These are phyloP conservation scores for Apocheima hispidaria DNA, from an alignment of 2,888 invertebrate genomes.

Conservation along the genomic window DNA sequence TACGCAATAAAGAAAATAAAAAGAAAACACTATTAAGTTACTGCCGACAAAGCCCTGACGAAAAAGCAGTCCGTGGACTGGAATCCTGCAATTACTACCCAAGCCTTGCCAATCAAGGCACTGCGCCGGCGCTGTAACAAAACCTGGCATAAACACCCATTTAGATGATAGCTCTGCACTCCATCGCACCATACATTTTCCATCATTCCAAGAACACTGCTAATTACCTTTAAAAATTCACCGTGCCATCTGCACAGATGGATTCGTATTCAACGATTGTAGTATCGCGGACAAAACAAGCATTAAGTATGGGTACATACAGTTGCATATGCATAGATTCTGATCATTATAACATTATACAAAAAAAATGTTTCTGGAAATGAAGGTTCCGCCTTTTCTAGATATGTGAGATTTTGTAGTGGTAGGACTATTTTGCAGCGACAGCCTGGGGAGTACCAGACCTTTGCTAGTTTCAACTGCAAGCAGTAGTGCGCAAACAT, in stretches of 20 bases:
- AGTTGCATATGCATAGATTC: constrained; percentile 30
- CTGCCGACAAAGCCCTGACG: too few relatives aligned
- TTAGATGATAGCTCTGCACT: not conserved
- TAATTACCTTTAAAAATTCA: constrained; percentile 26
- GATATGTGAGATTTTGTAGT: too few relatives aligned
- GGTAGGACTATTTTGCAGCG: too few relatives aligned
- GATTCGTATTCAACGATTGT: constrained; percentile 19
- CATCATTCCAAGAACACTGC: constrained; percentile 19
- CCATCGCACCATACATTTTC: constrained; percentile 12
- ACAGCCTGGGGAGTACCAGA: too few relatives aligned
- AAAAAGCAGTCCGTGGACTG: too few relatives aligned
- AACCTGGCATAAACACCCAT: constrained; percentile 5
- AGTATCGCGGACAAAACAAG: constrained; percentile 26
- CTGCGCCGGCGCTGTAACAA: constrained; percentile 3
- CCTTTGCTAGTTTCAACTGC: too few relatives aligned
- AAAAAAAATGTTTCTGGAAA: constrained; percentile 13
- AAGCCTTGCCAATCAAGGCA: not conserved
- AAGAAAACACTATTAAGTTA: too few relatives aligned
- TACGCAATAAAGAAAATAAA: too few relatives aligned
- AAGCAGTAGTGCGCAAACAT: too few relatives aligned
- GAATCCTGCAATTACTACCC: too few relatives aligned
- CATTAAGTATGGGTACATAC: constrained; percentile 16
- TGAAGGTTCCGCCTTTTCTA: too few relatives aligned
- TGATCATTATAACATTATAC: constrained; percentile 3
- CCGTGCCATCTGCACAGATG: constrained; percentile 2